A percentile compares a stretch with the other conserved stretches of the same genome.
Conservation (phyloP, 2,113 vertebrate genomes). For the Mormyrus iriodes region DNA sequence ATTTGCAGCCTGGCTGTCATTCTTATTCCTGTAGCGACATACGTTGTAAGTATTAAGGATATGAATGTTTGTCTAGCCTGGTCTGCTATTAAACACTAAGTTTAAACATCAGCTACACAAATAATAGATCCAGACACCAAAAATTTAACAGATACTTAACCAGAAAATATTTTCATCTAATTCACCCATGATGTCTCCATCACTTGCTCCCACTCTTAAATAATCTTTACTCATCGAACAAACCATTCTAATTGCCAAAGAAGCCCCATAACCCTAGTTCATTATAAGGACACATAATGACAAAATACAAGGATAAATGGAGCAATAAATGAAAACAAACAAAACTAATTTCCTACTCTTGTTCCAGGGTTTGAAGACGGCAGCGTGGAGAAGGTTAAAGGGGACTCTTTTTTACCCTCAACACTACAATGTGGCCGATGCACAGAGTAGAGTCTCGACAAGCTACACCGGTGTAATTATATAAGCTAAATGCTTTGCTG, state of each 20-base stretch:
- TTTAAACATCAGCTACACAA: not conserved
- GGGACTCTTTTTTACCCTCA: not conserved
- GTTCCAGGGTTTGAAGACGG: conserved; percentile 9
- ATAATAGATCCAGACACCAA: not conserved
- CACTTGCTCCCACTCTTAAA: not conserved
- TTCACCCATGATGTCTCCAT: not conserved
- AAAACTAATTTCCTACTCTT: not conserved
- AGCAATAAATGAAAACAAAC: too few relatives aligned
- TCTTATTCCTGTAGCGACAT: not conserved
- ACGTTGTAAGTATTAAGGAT: conserved; percentile 35
- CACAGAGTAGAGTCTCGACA: not conserved
- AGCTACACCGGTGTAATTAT: not conserved
- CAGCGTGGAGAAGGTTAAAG: not conserved
- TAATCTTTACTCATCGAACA: not conserved
- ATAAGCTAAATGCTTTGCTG: not conserved
- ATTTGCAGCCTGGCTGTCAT: conserved; percentile 27
- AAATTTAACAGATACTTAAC: not conserved
- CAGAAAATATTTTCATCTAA: not conserved
- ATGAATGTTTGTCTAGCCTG: not conserved
- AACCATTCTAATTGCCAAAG: not conserved
- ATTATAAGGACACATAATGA: not conserved
- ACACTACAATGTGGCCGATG: not conserved
- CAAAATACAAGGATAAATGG: not conserved
- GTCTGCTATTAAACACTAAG: not conserved
- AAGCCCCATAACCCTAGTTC: not conserved